Conservation (phyloP, 2,113 vertebrate genomes). For the Tychaedon coryphoeus region DNA sequence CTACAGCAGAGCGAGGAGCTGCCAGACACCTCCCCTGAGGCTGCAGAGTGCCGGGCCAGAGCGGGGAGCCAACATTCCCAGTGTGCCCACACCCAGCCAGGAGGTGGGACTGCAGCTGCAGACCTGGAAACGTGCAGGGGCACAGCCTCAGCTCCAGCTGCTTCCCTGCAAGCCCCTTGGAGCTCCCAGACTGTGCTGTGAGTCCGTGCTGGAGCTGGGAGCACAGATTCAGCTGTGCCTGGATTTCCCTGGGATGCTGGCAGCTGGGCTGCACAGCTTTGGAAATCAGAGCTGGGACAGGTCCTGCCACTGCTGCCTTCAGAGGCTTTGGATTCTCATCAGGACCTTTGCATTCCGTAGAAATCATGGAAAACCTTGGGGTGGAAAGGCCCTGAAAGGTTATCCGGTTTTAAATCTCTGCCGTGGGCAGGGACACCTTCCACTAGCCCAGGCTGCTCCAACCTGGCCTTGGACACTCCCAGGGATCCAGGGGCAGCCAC, state of each 20-base stretch:
- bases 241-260: fast-evolving
- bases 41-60: neutral
- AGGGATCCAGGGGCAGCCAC: neutral
- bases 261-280: neutral
- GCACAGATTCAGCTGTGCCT: fast-evolving
- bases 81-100: neutral
- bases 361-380: neutral
- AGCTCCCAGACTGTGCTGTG: neutral
- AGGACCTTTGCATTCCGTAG: neutral
- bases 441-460: fast-evolving
- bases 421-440: neutral
- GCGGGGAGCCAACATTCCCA: neutral
- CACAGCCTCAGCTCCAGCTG: neutral
- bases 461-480: fast-evolving
- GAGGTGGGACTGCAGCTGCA: neutral
- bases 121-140: neutral
- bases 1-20: neutral
- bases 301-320: neutral
- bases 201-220: neutral
- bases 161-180: neutral
- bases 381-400: neutral
- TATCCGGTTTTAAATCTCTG: neutral
- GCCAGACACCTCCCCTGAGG: neutral
- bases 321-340: neutral
- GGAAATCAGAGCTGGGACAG: neutral